Evolutionary conservation across 2,113 vertebrate species (phyloP).

Genomic region (Chrysemys picta): DNA sequence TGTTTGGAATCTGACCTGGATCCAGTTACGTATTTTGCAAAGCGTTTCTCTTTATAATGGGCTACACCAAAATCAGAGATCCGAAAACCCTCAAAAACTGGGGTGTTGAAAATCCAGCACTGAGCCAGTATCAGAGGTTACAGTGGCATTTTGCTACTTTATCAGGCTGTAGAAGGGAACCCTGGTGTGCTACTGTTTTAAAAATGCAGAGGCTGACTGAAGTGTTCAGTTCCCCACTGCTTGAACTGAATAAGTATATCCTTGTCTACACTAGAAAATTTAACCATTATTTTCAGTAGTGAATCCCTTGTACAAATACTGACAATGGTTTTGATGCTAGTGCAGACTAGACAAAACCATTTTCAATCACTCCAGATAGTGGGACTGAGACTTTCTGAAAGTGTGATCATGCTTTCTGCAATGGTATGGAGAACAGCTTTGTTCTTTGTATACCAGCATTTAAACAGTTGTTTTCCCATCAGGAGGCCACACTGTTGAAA

Average conservation of each 20-base stretch:
- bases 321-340: not conserved
- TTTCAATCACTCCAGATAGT: not conserved
- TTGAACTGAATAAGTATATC: not conserved
- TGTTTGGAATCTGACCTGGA: not conserved
- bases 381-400: not conserved
- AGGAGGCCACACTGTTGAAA: not conserved
- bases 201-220: not conserved
- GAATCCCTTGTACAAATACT: not conserved
- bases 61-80: not conserved
- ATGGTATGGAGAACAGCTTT: not conserved
- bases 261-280: not conserved
- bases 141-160: rapidly evolving
- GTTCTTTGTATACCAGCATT: not conserved
- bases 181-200: not conserved
- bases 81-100: not conserved
- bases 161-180: not conserved
- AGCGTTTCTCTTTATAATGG: not conserved
- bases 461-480: not conserved
- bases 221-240: not conserved
- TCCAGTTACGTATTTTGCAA: not conserved
- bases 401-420: rapidly evolving
- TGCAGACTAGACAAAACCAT: not conserved
- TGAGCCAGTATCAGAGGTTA: not conserved
- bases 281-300: not conserved
- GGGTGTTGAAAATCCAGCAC: not conserved